Percentiles rank a stretch among this genome's conserved stretches.
Conservation (phyloP, 2,797 vertebrate species). For the Intellagama lesueurii region DNA sequence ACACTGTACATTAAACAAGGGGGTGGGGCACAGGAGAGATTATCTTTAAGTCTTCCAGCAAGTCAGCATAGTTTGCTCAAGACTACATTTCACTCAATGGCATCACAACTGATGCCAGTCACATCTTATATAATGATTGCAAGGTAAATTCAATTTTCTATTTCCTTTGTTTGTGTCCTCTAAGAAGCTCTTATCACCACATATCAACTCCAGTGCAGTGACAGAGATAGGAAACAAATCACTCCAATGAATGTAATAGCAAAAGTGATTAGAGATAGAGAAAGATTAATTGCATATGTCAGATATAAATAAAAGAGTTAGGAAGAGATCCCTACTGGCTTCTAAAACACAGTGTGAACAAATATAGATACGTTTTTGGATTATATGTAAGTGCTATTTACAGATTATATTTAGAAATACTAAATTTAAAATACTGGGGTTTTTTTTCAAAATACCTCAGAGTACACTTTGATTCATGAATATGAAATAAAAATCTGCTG, state of each 20-base stretch:
- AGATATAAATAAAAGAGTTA: conserved; percentile 63
- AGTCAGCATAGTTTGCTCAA: conserved; percentile 58
- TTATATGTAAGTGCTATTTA: not conserved
- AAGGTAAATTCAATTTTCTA: conserved; percentile 71
- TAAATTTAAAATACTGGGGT: not conserved
- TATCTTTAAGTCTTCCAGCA: conserved; percentile 52
- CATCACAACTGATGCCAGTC: conserved; percentile 60
- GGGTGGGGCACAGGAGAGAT: conserved; percentile 38
- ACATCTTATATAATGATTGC: conserved; percentile 60
- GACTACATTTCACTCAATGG: conserved; percentile 63
- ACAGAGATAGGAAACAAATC: conserved; percentile 63
- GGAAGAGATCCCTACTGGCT: conserved; percentile 28
- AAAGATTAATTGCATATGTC: conserved; percentile 69
- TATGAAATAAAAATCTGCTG: not conserved
- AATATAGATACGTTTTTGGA: not conserved
- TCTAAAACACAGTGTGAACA: not conserved
- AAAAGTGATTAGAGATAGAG: conserved; percentile 61
- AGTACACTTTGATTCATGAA: not conserved
- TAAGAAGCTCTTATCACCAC: conserved; percentile 67
- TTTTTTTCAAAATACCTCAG: conserved; percentile 6
- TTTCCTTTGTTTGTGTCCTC: conserved; percentile 64
- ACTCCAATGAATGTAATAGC: conserved; percentile 50
- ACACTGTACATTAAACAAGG: conserved; percentile 35
- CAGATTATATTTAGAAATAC: not conserved
- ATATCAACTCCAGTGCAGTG: conserved; percentile 59